Evolutionary conservation across 53 echinoderm and acorn worm genomes (phyloP).

Genomic region (Paelopatides confundens): DNA sequence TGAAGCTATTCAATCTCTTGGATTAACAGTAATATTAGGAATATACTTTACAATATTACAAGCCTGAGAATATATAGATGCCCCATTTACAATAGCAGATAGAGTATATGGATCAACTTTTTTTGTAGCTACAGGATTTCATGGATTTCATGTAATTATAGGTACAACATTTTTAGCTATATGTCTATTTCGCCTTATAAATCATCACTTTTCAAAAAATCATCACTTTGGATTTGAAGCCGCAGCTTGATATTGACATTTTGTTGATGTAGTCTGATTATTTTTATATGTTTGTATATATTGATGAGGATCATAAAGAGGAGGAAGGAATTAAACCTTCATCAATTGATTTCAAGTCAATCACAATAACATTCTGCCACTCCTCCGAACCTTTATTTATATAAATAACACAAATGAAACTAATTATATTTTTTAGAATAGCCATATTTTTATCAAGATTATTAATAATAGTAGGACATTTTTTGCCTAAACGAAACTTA

Average conservation of each 20-base stretch:
- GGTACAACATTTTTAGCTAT: constrained; percentile 65
- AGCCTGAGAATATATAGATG: constrained; percentile 68
- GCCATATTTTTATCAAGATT: background rate
- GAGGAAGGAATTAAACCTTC: constrained; percentile 75
- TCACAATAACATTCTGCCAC: constrained; percentile 68
- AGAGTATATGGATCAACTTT: constrained; percentile 71
- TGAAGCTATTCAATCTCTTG: constrained; percentile 53
- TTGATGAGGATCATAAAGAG: constrained; percentile 85
- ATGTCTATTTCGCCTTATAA: constrained; percentile 38
- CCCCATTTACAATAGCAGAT: constrained; percentile 71
- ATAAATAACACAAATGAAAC: background rate
- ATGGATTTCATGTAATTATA: constrained; percentile 77
- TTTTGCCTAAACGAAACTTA: constrained; percentile 41
- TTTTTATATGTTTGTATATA: constrained; percentile 77
- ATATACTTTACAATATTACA: constrained; percentile 63
- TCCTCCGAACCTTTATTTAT: constrained; percentile 59
- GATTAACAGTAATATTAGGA: constrained; percentile 55
- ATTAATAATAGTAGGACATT: constrained; percentile 32
- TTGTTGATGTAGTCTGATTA: constrained; percentile 79
- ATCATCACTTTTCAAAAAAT: constrained; percentile 54
- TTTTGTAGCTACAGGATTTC: constrained; percentile 78
- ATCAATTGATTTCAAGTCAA: constrained; percentile 82
- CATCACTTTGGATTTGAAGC: constrained; percentile 83
- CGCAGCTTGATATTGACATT: constrained; percentile 79
- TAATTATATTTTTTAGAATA: background rate